phyloP scores from a whole-genome alignment of 2,113 vertebrate species.

The Myotis yumanensis region DNA sequence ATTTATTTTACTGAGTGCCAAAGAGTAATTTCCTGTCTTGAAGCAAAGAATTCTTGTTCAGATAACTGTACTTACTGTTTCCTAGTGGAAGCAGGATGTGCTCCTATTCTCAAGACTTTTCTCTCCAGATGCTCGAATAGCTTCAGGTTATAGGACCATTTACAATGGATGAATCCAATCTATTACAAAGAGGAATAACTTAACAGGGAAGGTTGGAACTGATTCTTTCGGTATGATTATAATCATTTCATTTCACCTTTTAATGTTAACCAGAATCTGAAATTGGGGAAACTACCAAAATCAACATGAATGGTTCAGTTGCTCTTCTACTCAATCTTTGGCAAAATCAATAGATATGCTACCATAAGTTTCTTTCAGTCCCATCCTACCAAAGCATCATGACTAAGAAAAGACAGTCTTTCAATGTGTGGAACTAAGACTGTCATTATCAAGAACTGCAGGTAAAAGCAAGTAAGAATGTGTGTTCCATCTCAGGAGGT shows the following conservation, averaged over 20 bases:
- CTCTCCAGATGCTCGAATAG: background rate
- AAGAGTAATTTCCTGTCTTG: background rate
- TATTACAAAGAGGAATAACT: background rate
- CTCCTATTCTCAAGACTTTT: background rate
- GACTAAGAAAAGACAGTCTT: background rate
- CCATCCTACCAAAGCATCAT: fast-evolving
- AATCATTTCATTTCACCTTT: background rate
- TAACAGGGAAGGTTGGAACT: background rate
- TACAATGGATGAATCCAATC: background rate
- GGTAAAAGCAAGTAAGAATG: background rate
- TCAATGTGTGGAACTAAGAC: background rate
- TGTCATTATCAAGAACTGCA: background rate
- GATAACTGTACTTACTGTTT: background rate
- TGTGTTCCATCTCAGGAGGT: background rate
- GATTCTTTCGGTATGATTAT: background rate
- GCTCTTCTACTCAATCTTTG: background rate
- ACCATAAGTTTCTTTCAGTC: fast-evolving
- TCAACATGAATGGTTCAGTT: background rate
- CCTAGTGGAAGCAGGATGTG: background rate
- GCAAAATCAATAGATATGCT: background rate
- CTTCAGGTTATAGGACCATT: background rate
- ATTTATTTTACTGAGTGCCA: background rate
- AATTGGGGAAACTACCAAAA: background rate
- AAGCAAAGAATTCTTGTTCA: background rate
- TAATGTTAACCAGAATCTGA: background rate